phyloP scores from a whole-genome alignment of 2,888 invertebrate genomes.

The Itoplectis maculator region DNA sequence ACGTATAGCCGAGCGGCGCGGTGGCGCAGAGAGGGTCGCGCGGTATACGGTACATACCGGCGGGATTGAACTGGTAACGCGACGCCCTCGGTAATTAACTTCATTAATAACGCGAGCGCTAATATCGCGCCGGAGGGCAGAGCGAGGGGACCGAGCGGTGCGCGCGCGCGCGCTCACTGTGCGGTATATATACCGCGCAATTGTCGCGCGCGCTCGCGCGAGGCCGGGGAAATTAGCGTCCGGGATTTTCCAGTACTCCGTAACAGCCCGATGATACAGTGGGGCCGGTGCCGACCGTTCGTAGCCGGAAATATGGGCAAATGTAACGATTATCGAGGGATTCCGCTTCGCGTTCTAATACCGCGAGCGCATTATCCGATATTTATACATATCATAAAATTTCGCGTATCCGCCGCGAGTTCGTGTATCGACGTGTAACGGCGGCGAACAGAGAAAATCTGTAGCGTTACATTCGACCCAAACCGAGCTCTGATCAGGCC shows the following conservation, averaged over 20 bases:
- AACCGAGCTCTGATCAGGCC: too few species aligned
- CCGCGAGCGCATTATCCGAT: not conserved
- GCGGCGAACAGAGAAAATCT: too few species aligned
- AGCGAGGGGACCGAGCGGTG: constrained; percentile 35
- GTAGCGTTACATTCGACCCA: too few species aligned
- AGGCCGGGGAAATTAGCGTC: constrained; percentile 62
- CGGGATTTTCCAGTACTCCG: constrained; percentile 57
- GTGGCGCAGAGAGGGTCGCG: not conserved
- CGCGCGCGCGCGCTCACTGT: not conserved
- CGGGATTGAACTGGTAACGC: constrained; percentile 54
- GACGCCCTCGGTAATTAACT: constrained; percentile 68
- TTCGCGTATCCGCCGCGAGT: constrained; percentile 1
- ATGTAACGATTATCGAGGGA: constrained; percentile 61
- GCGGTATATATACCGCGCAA: constrained; percentile 60
- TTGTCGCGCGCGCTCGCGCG: too few species aligned
- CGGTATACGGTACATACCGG: constrained; percentile 5
- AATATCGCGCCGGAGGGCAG: constrained; percentile 58
- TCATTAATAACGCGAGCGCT: constrained; percentile 68
- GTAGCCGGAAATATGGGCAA: constrained; percentile 50
- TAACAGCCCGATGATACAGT: constrained; percentile 55
- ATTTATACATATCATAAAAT: constrained; percentile 26
- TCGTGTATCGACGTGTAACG: constrained; percentile 28
- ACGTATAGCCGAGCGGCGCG: constrained; percentile 2
- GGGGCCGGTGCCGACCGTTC: constrained; percentile 12
- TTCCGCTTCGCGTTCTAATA: constrained; percentile 28